Conservation (phyloP, 2,113 vertebrate genomes). For the Zootoca vivipara region DNA sequence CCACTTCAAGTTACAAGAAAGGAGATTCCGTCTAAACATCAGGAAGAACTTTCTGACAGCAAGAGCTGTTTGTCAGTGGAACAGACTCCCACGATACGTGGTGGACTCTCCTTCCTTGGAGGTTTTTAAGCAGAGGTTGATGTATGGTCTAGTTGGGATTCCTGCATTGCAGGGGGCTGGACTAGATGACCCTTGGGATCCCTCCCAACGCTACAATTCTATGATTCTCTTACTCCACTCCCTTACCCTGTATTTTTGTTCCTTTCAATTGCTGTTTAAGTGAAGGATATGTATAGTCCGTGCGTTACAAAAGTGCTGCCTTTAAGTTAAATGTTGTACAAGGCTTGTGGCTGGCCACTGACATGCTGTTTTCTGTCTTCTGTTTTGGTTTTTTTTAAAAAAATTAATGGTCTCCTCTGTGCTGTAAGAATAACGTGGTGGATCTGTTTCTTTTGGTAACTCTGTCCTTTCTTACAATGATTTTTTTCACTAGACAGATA, state of each 20-base stretch:
- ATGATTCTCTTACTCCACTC: constrained; percentile 65
- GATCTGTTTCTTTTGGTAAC: constrained; percentile 45
- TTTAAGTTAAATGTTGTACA: constrained; percentile 86
- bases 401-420: constrained; percentile 58
- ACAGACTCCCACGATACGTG: too few relatives aligned
- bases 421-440: constrained; percentile 57
- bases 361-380: constrained; percentile 65
- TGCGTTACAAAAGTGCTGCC: constrained; percentile 75
- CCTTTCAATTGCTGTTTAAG: constrained; percentile 71
- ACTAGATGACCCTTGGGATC: too few relatives aligned
- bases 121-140: too few relatives aligned
- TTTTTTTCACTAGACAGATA: constrained; percentile 56
- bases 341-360: constrained; percentile 87
- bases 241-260: constrained; percentile 74
- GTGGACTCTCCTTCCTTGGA: too few relatives aligned
- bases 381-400: constrained; percentile 25
- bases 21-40: too few relatives aligned
- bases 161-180: too few relatives aligned
- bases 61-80: too few relatives aligned
- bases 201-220: too few relatives aligned
- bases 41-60: too few relatives aligned
- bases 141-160: too few relatives aligned
- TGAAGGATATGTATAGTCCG: constrained; percentile 83
- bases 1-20: too few relatives aligned
- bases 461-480: constrained; percentile 63